Evolutionary conservation across 2,888 invertebrate species (phyloP).

Genomic region (Ganaspis brasiliensis): DNA sequence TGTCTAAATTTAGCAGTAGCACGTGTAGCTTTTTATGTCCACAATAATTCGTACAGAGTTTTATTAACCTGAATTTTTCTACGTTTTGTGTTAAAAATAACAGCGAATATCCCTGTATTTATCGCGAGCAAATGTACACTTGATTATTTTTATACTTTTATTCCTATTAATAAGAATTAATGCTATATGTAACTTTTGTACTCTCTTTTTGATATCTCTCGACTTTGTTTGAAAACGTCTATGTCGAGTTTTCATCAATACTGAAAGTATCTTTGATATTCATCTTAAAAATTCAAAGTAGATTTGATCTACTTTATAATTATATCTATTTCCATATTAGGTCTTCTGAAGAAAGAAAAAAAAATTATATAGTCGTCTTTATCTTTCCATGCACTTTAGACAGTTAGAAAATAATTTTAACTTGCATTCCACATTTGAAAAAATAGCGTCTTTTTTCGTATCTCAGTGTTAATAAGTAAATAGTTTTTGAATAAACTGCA

Average conservation of each 20-base stretch:
- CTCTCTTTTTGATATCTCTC: background rate
- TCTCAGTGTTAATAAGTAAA: background rate
- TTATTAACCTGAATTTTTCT: constrained; percentile 14
- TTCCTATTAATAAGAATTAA: constrained; percentile 27
- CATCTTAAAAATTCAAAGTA: constrained; percentile 10
- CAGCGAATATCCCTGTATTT: constrained; percentile 38
- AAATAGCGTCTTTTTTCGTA: constrained; percentile 5
- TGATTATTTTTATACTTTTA: constrained; percentile 53
- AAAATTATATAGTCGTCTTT: background rate
- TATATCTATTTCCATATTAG: background rate
- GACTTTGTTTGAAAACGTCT: constrained; percentile 40
- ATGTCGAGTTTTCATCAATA: constrained; percentile 42
- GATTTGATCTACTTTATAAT: background rate
- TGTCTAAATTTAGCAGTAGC: constrained; percentile 79
- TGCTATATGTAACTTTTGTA: constrained; percentile 32
- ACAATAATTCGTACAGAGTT: constrained; percentile 25
- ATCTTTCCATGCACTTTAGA: constrained; percentile 8
- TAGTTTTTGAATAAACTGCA: constrained; percentile 4
- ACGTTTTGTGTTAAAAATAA: constrained; percentile 11
- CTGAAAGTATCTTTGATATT: constrained; percentile 30
- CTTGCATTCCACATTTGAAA: constrained; percentile 8
- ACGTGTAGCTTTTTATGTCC: constrained; percentile 65
- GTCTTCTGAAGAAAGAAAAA: background rate
- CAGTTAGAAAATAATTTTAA: constrained; percentile 15
- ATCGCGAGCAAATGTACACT: constrained; percentile 37